Evolutionary conservation across 2,113 vertebrate species (phyloP), one percentile per base, ranked within the genome.

Genomic region (Paratilapia polleni): DNA sequence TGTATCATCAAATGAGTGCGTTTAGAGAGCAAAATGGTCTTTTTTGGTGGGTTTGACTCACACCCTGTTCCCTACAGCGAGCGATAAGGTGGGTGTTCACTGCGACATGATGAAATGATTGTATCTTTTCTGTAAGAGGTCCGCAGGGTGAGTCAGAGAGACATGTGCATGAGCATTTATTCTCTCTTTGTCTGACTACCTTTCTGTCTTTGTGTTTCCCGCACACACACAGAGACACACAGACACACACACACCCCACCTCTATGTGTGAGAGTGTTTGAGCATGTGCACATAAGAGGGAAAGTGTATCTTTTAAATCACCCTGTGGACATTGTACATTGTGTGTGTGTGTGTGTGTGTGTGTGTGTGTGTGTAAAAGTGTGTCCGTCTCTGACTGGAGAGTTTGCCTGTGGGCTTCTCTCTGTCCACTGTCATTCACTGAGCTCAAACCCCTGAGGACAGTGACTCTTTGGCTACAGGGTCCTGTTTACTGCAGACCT

Each of bases 51-150:
- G 68, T 19, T 77, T 91, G 90, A 87, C 88, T 89, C 81, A 87
- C 74, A 88, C 81, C 80, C 75, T 84, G 74, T 63, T 91, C 86
- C 88, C 80, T 73, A 63, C 78, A 85, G 82, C 74, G 14, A 57
- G 17, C 86, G 89, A 90, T 89, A 87, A 89, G 82, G 81, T 66
- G 57, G 73, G 74, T 91, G 88, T 84, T 91, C 57, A 22, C 57
- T 59, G 80, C 6, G 79, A 89, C 82, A 75, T 88, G 92, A 94
- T 94, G 91, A 93, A 92, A 92, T 80, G 89, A 92, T 91, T 80
- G 63, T 85, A 77, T 91, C 85, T 88, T 78, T 82, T 87, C 62
- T 86, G 88, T 85, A 90, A 91, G 85, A 91, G 84, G 82, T 89
- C 88, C 3, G 36, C 63, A 49, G 85, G 86, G 82, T 88, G 90